Conservation (phyloP, 2,113 vertebrate species). For the Actinemys pallida region DNA sequence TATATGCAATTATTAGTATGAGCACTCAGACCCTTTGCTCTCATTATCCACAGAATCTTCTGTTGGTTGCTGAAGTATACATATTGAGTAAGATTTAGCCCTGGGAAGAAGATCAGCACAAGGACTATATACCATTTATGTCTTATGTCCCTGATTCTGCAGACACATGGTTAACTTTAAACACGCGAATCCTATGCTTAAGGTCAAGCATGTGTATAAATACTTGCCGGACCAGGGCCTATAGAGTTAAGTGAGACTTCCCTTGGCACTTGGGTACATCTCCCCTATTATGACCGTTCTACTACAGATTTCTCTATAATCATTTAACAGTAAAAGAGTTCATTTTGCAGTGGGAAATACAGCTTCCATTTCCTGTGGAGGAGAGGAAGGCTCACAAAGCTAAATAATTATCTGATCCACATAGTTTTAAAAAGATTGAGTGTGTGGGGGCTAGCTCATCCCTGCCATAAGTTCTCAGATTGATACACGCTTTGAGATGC, state of each 20-base stretch:
- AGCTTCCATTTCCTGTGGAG: background rate
- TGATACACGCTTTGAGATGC: background rate
- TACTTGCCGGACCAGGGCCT: background rate
- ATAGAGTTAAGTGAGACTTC: background rate
- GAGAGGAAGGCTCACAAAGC: background rate
- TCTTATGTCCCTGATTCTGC: background rate
- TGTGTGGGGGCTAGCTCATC: background rate
- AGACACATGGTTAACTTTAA: background rate
- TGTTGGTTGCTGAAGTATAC: background rate
- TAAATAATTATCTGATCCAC: background rate
- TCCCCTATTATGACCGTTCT: background rate
- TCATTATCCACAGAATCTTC: background rate
- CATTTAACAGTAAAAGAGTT: background rate
- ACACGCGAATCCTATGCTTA: background rate
- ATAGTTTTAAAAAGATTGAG: background rate
- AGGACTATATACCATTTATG: background rate
- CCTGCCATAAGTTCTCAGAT: background rate
- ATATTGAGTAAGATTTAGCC: background rate
- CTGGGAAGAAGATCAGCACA: background rate
- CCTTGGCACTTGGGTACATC: background rate
- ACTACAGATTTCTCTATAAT: constrained; percentile 24
- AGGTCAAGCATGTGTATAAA: background rate
- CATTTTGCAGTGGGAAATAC: background rate
- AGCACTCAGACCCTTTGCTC: background rate
- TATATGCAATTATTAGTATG: background rate